Percentiles rank a stretch among this genome's conserved stretches.
These are phyloP conservation scores for Sicus ferrugineus DNA, from an alignment of 2,888 invertebrate species.

Conservation along the genomic window DNA sequence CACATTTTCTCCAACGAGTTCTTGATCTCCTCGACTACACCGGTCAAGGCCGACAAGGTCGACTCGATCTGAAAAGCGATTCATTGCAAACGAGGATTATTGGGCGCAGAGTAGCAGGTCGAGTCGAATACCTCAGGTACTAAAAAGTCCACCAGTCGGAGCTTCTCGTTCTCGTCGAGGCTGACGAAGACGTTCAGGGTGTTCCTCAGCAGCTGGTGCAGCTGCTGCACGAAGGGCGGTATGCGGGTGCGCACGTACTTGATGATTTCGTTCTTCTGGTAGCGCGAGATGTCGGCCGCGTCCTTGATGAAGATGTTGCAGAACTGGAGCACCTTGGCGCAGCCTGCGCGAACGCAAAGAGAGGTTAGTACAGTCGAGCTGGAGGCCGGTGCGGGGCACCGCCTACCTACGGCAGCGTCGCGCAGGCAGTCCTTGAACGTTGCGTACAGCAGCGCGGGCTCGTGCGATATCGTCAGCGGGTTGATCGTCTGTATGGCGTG, in stretches of 20 bases:
- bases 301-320: slow-evolving; percentile 73
- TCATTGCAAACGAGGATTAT: not conserved
- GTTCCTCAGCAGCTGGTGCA: slow-evolving; percentile 70
- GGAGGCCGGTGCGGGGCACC: not conserved
- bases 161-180: slow-evolving; percentile 68
- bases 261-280: slow-evolving; percentile 74
- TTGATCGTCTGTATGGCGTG: slow-evolving; percentile 70
- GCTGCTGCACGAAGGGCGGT: slow-evolving; percentile 72
- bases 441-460: slow-evolving; percentile 70
- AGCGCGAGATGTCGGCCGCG: slow-evolving; percentile 69
- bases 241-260: slow-evolving; percentile 72
- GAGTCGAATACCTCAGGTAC: slow-evolving; percentile 71
- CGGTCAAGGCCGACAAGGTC: slow-evolving; percentile 69
- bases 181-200: slow-evolving; percentile 69
- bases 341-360: slow-evolving; percentile 56
- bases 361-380: not conserved
- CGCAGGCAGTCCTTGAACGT: slow-evolving; percentile 71
- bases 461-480: slow-evolving; percentile 64
- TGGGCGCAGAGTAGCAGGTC: not conserved
- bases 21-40: slow-evolving; percentile 70
- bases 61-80: slow-evolving; percentile 68
- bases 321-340: slow-evolving; percentile 68
- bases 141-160: slow-evolving; percentile 72
- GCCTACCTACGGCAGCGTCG: slow-evolving; percentile 70
- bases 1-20: slow-evolving; percentile 71